phyloP scores from a whole-genome alignment of 1,140 invertebrate species.

The Trichonephila clavipes region DNA sequence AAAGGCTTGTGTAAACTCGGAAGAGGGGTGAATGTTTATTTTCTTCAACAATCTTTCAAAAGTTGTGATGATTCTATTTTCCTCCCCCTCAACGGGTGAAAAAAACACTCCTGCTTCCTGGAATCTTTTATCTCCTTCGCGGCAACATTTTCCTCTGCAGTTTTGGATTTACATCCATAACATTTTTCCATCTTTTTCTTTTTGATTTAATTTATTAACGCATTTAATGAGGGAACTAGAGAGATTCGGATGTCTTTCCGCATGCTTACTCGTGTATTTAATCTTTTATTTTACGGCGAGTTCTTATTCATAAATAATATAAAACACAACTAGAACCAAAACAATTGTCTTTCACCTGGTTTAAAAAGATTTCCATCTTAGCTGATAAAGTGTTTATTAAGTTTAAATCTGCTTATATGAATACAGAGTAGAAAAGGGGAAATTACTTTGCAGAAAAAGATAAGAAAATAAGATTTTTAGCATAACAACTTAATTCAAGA shows the following conservation, averaged over 20 bases:
- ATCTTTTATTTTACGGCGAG: background rate
- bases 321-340: background rate
- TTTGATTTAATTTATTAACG: slow-evolving; percentile 29
- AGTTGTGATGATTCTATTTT: slow-evolving; percentile 60
- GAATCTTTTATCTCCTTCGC: background rate
- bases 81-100: background rate
- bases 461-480: no score
- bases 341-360: background rate
- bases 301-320: background rate
- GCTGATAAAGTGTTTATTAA: background rate
- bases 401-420: background rate
- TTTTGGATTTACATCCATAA: slow-evolving; percentile 3
- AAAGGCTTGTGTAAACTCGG: slow-evolving; percentile 59
- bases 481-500: no score
- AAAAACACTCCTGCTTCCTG: background rate
- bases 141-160: background rate
- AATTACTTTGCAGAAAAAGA: no score
- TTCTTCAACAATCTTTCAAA: slow-evolving; percentile 71
- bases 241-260: background rate
- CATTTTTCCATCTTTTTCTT: background rate
- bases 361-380: background rate
- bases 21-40: slow-evolving; percentile 42
- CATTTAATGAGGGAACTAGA: background rate
- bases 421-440: no score
- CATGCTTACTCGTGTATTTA: background rate